A percentile compares a stretch with the other conserved stretches of the same genome.
These are phyloP conservation scores for Polyploca ridens DNA, from an alignment of 2,888 invertebrate genomes.

Conservation along the genomic window DNA sequence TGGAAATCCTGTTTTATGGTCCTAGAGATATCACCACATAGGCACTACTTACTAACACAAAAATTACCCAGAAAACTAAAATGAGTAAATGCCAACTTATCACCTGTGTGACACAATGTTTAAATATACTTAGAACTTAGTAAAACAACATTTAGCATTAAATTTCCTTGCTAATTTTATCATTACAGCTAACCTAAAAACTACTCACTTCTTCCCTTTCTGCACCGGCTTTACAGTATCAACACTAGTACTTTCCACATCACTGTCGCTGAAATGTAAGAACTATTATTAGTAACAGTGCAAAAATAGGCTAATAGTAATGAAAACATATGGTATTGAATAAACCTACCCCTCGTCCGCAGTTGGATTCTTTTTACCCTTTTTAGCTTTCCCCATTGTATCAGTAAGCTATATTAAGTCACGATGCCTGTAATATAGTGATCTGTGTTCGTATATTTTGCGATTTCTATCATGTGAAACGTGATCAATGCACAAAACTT, in stretches of 20 bases:
- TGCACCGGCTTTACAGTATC: slow-evolving; percentile 69
- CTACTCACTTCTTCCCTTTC: slow-evolving; percentile 76
- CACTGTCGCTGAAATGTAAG: slow-evolving; percentile 85
- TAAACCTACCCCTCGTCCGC: slow-evolving; percentile 89
- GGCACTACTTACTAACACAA: background rate
- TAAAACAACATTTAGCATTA: slow-evolving; percentile 8
- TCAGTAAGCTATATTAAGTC: slow-evolving; percentile 66
- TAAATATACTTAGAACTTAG: background rate
- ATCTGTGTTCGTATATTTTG: slow-evolving; percentile 65
- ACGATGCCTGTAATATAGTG: slow-evolving; percentile 70
- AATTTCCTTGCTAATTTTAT: background rate
- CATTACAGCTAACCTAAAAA: slow-evolving; percentile 64
- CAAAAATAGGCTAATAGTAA: slow-evolving; percentile 35
- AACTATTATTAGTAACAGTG: slow-evolving; percentile 29
- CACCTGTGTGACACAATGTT: background rate
- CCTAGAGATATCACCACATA: background rate
- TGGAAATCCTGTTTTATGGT: background rate
- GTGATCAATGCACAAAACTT: slow-evolving; percentile 64
- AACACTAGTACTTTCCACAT: slow-evolving; percentile 78
- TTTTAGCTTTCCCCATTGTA: slow-evolving; percentile 92
- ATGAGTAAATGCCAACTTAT: background rate
- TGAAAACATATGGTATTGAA: slow-evolving; percentile 62
- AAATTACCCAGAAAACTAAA: background rate
- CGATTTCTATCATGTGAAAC: slow-evolving; percentile 82
- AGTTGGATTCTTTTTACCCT: slow-evolving; percentile 90